These are phyloP conservation scores for Colletes latitarsis DNA, from an alignment of 1,140 invertebrate species.

Conservation along the genomic window DNA sequence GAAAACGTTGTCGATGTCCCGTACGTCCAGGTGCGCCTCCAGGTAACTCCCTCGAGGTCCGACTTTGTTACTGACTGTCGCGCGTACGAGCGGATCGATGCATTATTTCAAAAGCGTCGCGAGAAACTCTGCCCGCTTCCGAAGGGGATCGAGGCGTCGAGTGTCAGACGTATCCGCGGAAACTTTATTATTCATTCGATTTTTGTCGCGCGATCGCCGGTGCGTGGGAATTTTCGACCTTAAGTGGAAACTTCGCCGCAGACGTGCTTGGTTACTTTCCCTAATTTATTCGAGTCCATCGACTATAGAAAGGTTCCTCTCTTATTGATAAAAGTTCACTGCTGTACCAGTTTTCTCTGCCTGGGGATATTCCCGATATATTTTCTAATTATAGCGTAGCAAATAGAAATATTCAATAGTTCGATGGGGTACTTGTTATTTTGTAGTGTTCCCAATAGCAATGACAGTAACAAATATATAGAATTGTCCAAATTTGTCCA, in stretches of 20 bases:
- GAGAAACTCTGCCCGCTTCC: neutral
- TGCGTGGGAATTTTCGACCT: neutral
- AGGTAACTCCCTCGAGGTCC: conserved; percentile 45
- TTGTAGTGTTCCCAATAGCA: no score
- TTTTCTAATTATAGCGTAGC: no score
- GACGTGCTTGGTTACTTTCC: no score
- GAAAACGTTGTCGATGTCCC: conserved; percentile 46
- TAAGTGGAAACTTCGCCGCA: neutral
- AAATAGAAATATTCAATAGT: no score
- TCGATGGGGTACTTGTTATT: no score
- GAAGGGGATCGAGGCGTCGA: neutral
- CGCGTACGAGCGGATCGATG: conserved; percentile 35
- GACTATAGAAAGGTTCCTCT: neutral
- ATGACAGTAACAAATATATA: no score
- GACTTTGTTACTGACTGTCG: conserved; percentile 40
- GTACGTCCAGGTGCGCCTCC: conserved; percentile 47
- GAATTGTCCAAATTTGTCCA: no score
- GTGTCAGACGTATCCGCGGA: neutral
- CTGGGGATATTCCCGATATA: no score
- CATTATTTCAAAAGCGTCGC: conserved; percentile 51
- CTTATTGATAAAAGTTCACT: no score
- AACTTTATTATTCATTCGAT: neutral
- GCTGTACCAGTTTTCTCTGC: no score
- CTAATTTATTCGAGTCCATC: no score
- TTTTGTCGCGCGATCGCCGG: neutral